phyloP scores from a whole-genome alignment of 92 coral and sea anemone genomes.

The Heteractis magnifica region DNA sequence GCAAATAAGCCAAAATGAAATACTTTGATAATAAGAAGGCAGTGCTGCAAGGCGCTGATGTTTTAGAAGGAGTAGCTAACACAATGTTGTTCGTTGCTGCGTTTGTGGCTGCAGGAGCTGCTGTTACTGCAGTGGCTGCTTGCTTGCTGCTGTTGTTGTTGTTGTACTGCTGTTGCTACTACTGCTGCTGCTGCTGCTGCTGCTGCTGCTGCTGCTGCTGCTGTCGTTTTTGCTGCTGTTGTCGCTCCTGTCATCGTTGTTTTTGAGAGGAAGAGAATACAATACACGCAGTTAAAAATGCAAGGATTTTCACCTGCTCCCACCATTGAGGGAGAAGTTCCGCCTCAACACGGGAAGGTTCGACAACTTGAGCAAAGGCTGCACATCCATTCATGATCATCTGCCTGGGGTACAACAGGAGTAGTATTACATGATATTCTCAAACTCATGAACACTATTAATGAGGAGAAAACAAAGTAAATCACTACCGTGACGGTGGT shows the following conservation, averaged over 20 bases:
- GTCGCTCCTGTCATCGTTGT: too few relatives aligned
- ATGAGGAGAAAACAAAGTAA: too few relatives aligned
- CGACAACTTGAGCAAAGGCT: slow-evolving; percentile 95
- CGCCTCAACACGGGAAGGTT: slow-evolving; percentile 88
- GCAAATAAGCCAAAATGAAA: too few relatives aligned
- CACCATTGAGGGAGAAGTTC: slow-evolving; percentile 95
- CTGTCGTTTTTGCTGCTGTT: background rate
- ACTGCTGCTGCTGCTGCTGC: background rate
- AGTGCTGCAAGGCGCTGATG: too few relatives aligned
- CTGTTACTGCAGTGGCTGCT: background rate
- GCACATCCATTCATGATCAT: slow-evolving; percentile 99
- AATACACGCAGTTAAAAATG: background rate
- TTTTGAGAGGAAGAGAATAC: background rate
- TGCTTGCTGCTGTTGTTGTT: background rate
- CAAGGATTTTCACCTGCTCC: slow-evolving; percentile 77
- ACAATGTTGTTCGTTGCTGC: background rate
- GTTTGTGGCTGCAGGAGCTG: background rate
- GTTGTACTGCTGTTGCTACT: background rate
- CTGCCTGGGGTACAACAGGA: slow-evolving; percentile 47
- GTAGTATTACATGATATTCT: background rate
- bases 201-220: background rate
- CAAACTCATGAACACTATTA: background rate
- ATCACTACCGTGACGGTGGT: too few relatives aligned
- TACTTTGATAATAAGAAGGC: too few relatives aligned
- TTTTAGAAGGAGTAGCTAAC: too few relatives aligned